phyloP scores from a whole-genome alignment of 1,140 invertebrate species.

The Monochamus saltuarius region DNA sequence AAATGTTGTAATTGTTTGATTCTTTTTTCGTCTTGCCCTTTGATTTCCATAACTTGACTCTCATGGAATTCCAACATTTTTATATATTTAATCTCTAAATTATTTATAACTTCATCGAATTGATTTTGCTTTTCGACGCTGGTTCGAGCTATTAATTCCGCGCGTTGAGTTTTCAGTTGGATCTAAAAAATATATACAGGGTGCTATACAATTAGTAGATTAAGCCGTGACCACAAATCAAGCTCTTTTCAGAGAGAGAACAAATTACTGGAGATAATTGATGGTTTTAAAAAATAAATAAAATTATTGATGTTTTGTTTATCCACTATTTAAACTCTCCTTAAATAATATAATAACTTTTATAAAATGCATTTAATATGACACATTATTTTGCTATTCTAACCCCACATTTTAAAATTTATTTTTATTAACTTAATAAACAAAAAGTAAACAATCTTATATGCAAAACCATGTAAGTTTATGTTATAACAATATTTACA shows the following conservation, averaged over 20 bases:
- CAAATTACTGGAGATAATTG: background rate
- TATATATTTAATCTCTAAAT: slow-evolving; percentile 34
- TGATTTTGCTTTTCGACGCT: slow-evolving; percentile 24
- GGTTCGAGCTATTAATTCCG: slow-evolving; percentile 25
- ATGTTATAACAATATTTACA: no score
- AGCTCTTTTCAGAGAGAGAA: background rate
- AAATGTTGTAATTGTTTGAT: slow-evolving; percentile 24
- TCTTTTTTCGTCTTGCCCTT: slow-evolving; percentile 24
- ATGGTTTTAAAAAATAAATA: no score
- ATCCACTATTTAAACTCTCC: no score
- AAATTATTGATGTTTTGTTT: no score
- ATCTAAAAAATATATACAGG: slow-evolving; percentile 25
- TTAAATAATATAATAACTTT: no score
- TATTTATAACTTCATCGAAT: slow-evolving; percentile 31
- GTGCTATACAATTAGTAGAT: background rate
- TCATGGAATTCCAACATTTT: slow-evolving; percentile 32
- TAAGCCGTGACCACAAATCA: background rate
- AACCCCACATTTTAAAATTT: no score
- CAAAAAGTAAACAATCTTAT: no score
- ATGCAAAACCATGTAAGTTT: no score
- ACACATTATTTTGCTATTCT: no score
- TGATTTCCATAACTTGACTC: slow-evolving; percentile 25
- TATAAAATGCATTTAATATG: no score
- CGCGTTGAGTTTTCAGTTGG: slow-evolving; percentile 28
- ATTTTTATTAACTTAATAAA: no score